Evolutionary conservation across 2,797 vertebrate genomes (phyloP).

Genomic region (Sciaenops ocellatus): DNA sequence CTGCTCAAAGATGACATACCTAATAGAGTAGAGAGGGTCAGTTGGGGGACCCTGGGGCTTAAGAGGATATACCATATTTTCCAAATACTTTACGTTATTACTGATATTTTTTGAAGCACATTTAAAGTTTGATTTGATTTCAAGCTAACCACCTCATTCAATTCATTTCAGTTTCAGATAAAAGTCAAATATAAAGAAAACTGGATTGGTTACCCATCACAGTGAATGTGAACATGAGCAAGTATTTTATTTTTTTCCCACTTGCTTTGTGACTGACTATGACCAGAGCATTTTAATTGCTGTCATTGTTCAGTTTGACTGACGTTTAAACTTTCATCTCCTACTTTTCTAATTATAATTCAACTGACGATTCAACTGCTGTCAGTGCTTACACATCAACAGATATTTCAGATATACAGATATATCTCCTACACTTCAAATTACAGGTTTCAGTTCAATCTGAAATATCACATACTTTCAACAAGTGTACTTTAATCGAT

Average conservation of each 20-base stretch:
- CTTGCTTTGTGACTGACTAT: too few relatives aligned
- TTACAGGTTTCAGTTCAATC: not conserved
- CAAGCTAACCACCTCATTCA: not conserved
- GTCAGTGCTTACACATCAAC: not conserved
- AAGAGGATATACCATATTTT: not conserved
- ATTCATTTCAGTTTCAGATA: not conserved
- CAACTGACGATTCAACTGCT: not conserved
- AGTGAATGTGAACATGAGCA: too few relatives aligned
- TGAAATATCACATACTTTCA: not conserved
- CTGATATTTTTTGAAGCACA: not conserved
- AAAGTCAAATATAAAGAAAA: not conserved
- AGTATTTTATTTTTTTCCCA: too few relatives aligned
- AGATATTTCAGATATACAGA: too few relatives aligned
- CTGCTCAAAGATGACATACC: too few relatives aligned
- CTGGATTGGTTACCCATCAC: too few relatives aligned
- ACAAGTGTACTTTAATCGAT: too few relatives aligned
- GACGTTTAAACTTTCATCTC: too few relatives aligned
- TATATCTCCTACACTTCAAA: not conserved
- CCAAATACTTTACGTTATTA: not conserved
- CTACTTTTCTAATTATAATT: not conserved
- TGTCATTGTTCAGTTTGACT: too few relatives aligned
- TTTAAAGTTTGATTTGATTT: not conserved
- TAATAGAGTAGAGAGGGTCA: too few relatives aligned
- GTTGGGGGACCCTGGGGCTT: too few relatives aligned
- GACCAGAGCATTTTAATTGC: too few relatives aligned